Percentiles rank a stretch among this genome's conserved stretches.
Evolutionary conservation across 2,888 invertebrate species (phyloP).

Genomic region (Suillia variegata): DNA sequence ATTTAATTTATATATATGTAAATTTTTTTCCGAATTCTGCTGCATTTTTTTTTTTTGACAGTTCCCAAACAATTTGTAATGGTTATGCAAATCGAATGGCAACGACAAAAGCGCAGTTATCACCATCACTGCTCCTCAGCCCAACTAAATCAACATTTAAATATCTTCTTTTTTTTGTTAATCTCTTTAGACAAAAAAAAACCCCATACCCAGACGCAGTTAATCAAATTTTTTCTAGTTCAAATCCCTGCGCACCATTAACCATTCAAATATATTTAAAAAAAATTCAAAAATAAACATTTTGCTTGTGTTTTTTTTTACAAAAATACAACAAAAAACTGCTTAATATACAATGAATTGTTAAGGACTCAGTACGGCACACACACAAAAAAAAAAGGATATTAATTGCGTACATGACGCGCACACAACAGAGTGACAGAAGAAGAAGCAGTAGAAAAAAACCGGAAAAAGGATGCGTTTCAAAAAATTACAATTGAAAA

Average conservation of each 20-base stretch:
- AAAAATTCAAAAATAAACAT: neutral
- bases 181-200: neutral
- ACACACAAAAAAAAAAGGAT: neutral
- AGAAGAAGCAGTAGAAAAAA: neutral
- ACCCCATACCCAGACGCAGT: neutral
- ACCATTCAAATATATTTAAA: neutral
- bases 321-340: neutral
- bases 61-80: no score
- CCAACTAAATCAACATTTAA: neutral
- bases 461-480: conserved; percentile 1
- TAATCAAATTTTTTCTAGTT: conserved; percentile 1
- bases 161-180: neutral
- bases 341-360: neutral
- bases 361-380: neutral
- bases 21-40: no score
- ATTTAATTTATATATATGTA: no score
- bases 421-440: neutral
- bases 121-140: no score
- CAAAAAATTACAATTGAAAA: neutral
- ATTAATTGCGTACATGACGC: neutral
- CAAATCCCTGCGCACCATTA: neutral
- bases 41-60: no score
- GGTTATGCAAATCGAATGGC: no score
- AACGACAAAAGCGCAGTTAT: no score
- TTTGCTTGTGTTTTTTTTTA: neutral